phyloP scores from a whole-genome alignment of 2,888 invertebrate genomes.

The Ophraella communa region DNA sequence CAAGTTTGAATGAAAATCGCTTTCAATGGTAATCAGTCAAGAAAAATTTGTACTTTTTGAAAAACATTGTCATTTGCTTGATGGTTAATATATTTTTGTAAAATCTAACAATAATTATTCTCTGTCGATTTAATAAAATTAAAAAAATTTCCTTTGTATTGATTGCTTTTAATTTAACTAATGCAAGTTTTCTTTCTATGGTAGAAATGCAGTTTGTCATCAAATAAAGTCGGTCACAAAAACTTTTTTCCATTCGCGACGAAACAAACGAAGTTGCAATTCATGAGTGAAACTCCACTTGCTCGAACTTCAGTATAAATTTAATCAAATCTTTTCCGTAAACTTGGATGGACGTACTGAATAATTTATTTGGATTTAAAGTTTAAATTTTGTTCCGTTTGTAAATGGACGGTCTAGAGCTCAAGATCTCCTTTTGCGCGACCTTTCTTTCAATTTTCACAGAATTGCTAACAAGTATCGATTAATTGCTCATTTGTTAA shows the following conservation, averaged over 20 bases:
- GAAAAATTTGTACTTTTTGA: neutral
- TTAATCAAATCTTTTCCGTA: slow-evolving; percentile 36
- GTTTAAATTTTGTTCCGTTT: slow-evolving; percentile 33
- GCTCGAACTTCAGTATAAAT: slow-evolving; percentile 14
- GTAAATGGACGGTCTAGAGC: slow-evolving; percentile 24
- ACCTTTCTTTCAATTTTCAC: slow-evolving; percentile 11
- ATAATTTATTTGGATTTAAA: slow-evolving; percentile 33
- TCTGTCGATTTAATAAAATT: too few relatives aligned
- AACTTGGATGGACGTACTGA: slow-evolving; percentile 32
- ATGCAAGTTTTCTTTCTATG: neutral
- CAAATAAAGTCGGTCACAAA: neutral
- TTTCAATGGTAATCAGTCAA: neutral
- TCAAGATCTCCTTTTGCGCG: slow-evolving; percentile 4
- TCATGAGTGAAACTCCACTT: neutral
- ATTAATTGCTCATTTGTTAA: slow-evolving; percentile 5
- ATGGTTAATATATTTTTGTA: neutral
- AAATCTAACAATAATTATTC: too few relatives aligned
- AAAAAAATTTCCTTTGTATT: too few relatives aligned
- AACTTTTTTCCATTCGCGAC: neutral
- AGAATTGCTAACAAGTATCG: neutral
- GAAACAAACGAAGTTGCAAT: neutral
- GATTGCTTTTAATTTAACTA: too few relatives aligned
- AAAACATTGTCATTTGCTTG: neutral
- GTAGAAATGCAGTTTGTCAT: neutral
- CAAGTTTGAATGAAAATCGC: neutral